Percentiles rank a stretch among this genome's conserved stretches.
phyloP scores from a whole-genome alignment of 1,140 invertebrate genomes.

The Gyrodactylus salaris region DNA sequence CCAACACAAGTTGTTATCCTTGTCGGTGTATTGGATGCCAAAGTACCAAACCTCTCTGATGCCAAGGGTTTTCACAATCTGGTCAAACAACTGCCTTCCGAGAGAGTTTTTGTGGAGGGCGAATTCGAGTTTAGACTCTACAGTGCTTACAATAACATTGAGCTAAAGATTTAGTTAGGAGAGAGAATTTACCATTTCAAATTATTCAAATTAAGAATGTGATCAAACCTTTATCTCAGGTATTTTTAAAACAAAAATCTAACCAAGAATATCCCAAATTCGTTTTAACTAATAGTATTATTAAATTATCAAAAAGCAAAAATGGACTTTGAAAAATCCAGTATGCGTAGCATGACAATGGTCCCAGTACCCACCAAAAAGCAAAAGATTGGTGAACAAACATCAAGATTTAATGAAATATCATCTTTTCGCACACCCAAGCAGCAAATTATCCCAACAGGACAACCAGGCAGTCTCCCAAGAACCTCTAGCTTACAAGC shows the following conservation, averaged over 20 bases:
- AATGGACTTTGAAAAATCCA: background rate
- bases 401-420: background rate
- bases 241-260: background rate
- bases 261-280: background rate
- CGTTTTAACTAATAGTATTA: background rate
- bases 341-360: background rate
- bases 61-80: slow-evolving; percentile 81
- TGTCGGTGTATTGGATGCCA: slow-evolving; percentile 88
- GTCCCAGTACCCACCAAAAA: background rate
- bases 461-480: slow-evolving; percentile 14
- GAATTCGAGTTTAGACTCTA: slow-evolving; percentile 95
- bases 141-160: slow-evolving; percentile 75
- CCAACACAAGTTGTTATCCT: slow-evolving; percentile 84
- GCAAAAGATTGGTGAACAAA: background rate
- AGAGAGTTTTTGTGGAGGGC: slow-evolving; percentile 85
- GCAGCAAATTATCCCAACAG: background rate
- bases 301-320: background rate
- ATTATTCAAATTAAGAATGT: background rate
- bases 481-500: slow-evolving; percentile 53
- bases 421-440: background rate
- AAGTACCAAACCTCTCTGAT: slow-evolving; percentile 98
- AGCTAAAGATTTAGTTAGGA: slow-evolving; percentile 9
- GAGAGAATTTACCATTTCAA: background rate
- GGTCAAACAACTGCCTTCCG: slow-evolving; percentile 83
- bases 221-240: background rate